Evolutionary conservation across 2,113 vertebrate genomes (phyloP).

Genomic region (Oreocharis arfaki): DNA sequence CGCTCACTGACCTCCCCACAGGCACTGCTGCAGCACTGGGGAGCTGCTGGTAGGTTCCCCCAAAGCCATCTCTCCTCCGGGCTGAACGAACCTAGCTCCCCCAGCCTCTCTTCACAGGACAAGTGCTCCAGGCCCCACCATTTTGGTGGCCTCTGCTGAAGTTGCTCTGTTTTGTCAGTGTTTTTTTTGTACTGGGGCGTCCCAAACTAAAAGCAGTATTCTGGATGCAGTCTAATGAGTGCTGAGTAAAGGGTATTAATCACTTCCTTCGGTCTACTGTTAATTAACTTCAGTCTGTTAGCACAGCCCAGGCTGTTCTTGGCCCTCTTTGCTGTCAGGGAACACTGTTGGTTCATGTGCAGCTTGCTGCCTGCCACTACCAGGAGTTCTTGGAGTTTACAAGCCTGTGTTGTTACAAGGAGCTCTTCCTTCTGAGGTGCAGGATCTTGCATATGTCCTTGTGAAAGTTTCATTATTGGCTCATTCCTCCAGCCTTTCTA

Average conservation of each 20-base stretch:
- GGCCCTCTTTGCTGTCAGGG: background rate
- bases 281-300: background rate
- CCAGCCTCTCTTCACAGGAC: background rate
- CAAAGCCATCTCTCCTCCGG: background rate
- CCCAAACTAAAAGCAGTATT: background rate
- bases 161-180: background rate
- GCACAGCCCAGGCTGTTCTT: background rate
- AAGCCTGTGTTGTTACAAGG: background rate
- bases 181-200: background rate
- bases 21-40: background rate
- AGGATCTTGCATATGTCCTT: background rate
- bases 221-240: background rate
- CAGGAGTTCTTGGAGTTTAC: background rate
- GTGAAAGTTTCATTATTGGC: background rate
- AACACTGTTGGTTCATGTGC: background rate
- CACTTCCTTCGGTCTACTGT: background rate
- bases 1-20: background rate
- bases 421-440: background rate
- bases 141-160: background rate
- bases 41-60: background rate
- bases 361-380: background rate
- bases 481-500: background rate
- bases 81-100: background rate
- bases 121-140: background rate
- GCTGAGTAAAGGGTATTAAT: background rate